Evolutionary conservation across 23 tunicate genomes (phyloP), one percentile per base, ranked within the genome.

Genomic region (Botrylloides violaceus): DNA sequence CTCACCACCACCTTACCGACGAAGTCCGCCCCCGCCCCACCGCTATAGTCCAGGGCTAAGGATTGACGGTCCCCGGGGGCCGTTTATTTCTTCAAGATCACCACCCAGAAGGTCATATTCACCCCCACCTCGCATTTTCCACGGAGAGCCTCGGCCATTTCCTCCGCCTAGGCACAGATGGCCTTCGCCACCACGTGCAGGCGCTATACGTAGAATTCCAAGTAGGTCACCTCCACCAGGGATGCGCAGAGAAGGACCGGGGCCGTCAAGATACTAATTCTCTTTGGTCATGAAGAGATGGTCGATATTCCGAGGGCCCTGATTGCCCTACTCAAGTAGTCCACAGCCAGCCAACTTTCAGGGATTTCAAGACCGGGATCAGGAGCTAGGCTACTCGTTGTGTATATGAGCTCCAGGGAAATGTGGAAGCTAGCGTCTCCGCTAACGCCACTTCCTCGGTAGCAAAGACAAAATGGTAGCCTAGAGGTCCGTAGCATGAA

Each of bases 221-320:
- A 68, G 74, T 43, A 39, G 74, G 7, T 68, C 74, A 19, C 74
- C 74, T 19, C 74, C 74, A 23, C 74, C 74, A 0, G 74, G 74
- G 5, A 32, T 68, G 74, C 12, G 74, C 36, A 68, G 56, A 56
- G 58, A 68, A 19, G 58, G 6, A 7, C 36, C 70, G 23, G 57
- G 74, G 30, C 74, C 74, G 24, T 68, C 74, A 24, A n/a, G 58
- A 63, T 63, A 27, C 29, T 63, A 63, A 33, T 4, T 15, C 53
- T 43, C 53, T 43, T 43, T 43, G n/a, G n/a, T n/a, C n/a, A n/a
- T n/a, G n/a, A n/a, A n/a, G n/a, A n/a, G n/a, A n/a, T n/a, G n/a
- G n/a, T n/a, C n/a, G n/a, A 47, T 47, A 12, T 47, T 47, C 55
- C 15, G 18, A 47, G 12, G 55, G 15, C 55, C 55, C 55, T 12